Evolutionary conservation across 2,113 vertebrate genomes (phyloP).

Genomic region (Conger conger): DNA sequence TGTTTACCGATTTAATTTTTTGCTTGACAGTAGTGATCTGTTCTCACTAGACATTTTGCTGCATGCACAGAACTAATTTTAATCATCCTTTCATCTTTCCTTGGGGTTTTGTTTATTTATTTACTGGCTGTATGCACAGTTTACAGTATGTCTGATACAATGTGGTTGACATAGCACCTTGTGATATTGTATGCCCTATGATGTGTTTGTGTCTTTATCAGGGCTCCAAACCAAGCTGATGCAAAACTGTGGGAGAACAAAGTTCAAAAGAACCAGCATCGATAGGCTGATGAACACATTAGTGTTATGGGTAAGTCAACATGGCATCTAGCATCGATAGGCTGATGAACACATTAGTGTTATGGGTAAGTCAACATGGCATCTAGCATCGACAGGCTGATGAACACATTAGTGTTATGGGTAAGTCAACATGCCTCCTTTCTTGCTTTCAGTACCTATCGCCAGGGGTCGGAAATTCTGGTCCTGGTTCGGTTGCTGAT

Average conservation of each 20-base stretch:
- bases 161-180: neutral
- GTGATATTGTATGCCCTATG: neutral
- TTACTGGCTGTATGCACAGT: neutral
- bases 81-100: neutral
- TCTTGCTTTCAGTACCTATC: constrained; percentile 5
- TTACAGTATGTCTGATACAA: neutral
- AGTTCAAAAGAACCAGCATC: constrained; percentile 78
- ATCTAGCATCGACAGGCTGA: constrained; percentile 75
- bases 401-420: constrained; percentile 78
- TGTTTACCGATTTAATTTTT: neutral
- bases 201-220: constrained; percentile 38
- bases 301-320: constrained; percentile 76
- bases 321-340: constrained; percentile 77
- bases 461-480: too few species aligned
- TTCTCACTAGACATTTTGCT: neutral
- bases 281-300: constrained; percentile 77
- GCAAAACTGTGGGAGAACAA: constrained; percentile 76
- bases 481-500: too few species aligned
- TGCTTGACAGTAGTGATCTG: neutral
- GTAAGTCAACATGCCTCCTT: constrained; percentile 57
- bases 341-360: constrained; percentile 75
- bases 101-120: neutral
- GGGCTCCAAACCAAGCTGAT: constrained; percentile 78
- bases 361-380: too few species aligned
- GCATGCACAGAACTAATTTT: constrained; percentile 1